Conservation (phyloP, 2,888 invertebrate species). For the Lamellibrachia satsuma region DNA sequence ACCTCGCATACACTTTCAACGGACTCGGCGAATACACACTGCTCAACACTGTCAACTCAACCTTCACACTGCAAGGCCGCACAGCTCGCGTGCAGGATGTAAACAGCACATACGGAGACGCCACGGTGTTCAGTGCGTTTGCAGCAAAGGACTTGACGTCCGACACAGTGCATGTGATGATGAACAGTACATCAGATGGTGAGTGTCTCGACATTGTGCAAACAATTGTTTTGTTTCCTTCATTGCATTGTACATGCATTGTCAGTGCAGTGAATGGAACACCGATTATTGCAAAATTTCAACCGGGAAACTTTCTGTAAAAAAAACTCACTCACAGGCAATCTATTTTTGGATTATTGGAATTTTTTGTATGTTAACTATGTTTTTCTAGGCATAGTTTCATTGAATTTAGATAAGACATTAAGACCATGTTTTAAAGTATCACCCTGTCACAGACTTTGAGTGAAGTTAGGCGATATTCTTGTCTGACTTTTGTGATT, state of each 20-base stretch:
- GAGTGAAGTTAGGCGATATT: background rate
- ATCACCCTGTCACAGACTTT: no score
- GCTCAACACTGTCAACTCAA: conserved; percentile 23
- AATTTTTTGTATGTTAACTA: no score
- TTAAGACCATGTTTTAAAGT: no score
- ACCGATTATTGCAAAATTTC: no score
- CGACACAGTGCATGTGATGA: conserved; percentile 36
- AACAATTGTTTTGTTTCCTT: background rate
- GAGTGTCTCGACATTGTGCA: background rate
- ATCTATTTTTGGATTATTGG: no score
- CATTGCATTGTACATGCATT: background rate
- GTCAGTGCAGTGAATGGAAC: no score
- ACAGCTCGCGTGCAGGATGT: conserved; percentile 32
- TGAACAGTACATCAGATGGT: conserved; percentile 27
- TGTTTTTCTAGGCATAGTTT: no score
- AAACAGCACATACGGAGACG: conserved; percentile 35
- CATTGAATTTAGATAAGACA: no score
- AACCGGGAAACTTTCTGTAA: no score
- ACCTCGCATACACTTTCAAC: conserved; percentile 33
- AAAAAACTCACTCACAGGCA: no score
- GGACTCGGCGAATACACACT: conserved; percentile 33
- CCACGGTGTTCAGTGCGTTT: conserved; percentile 42
- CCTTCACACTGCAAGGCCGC: conserved; percentile 37
- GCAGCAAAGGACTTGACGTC: conserved; percentile 37
- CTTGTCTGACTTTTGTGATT: background rate